Conservation (phyloP, 2,888 invertebrate genomes). For the Amblyteles armatorius region DNA sequence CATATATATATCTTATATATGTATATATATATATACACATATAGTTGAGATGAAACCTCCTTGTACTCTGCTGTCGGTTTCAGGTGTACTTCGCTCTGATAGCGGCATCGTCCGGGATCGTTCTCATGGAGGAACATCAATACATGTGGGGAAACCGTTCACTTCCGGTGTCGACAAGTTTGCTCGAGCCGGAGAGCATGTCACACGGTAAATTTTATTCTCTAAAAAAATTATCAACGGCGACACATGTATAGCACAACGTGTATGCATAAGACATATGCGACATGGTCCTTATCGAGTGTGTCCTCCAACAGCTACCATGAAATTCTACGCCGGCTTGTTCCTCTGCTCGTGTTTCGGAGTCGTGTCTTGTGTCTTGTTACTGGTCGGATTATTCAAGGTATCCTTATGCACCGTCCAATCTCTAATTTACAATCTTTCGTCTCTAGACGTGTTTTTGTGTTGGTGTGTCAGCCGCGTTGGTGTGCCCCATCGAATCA, state of each 20-base stretch:
- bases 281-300: slow-evolving; percentile 29
- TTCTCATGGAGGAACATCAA: slow-evolving; percentile 89
- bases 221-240: not conserved
- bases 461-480: not conserved
- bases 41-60: slow-evolving; percentile 6
- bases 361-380: slow-evolving; percentile 88
- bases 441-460: not conserved
- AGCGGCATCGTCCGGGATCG: slow-evolving; percentile 88
- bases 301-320: slow-evolving; percentile 87
- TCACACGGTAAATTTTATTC: slow-evolving; percentile 82
- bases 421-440: not conserved
- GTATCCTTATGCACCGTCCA: slow-evolving; percentile 84
- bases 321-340: slow-evolving; percentile 89
- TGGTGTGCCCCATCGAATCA: not conserved
- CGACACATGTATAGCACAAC: not conserved
- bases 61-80: slow-evolving; percentile 72
- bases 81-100: slow-evolving; percentile 90
- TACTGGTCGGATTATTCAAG: slow-evolving; percentile 90
- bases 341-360: slow-evolving; percentile 89
- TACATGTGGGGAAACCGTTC: slow-evolving; percentile 87
- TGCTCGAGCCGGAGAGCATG: slow-evolving; percentile 84
- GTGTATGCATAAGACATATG: not conserved
- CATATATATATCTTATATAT: no score
- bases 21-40: no score
- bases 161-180: slow-evolving; percentile 81